Percentiles rank a stretch among this genome's conserved stretches.
phyloP scores from a whole-genome alignment of 2,113 vertebrate genomes.

The Psophia crepitans region DNA sequence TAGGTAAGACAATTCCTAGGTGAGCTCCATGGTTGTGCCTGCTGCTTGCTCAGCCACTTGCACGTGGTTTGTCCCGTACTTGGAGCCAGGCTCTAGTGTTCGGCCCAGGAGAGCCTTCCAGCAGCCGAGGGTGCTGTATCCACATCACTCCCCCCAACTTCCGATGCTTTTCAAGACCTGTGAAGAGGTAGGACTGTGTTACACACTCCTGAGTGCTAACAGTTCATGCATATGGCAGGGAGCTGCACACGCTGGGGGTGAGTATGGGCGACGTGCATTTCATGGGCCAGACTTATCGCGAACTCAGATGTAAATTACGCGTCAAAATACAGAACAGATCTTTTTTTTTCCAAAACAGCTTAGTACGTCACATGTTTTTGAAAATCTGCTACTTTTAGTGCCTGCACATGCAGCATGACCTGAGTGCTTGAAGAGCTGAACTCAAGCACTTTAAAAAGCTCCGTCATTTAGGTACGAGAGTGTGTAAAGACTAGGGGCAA shows the following conservation, averaged over 20 bases:
- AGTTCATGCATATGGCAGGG: neutral
- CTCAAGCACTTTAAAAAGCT: neutral
- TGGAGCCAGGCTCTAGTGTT: neutral
- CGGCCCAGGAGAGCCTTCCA: neutral
- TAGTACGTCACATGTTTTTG: neutral
- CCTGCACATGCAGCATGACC: neutral
- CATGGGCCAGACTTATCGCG: neutral
- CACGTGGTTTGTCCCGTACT: neutral
- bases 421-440: neutral
- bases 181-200: neutral
- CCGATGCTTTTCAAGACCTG: neutral
- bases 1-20: neutral
- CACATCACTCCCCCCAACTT: neutral
- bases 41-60: neutral
- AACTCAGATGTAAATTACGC: neutral
- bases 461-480: neutral
- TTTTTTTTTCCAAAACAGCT: neutral
- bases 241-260: neutral
- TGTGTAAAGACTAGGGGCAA: neutral
- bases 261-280: neutral
- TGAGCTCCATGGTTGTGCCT: neutral
- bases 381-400: slow-evolving; percentile 3
- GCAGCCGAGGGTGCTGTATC: neutral
- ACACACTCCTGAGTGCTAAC: neutral
- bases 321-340: neutral